Base-by-base conservation (phyloP, 2,113 vertebrate species). In the Trematocara unimaculatum region DNA sequence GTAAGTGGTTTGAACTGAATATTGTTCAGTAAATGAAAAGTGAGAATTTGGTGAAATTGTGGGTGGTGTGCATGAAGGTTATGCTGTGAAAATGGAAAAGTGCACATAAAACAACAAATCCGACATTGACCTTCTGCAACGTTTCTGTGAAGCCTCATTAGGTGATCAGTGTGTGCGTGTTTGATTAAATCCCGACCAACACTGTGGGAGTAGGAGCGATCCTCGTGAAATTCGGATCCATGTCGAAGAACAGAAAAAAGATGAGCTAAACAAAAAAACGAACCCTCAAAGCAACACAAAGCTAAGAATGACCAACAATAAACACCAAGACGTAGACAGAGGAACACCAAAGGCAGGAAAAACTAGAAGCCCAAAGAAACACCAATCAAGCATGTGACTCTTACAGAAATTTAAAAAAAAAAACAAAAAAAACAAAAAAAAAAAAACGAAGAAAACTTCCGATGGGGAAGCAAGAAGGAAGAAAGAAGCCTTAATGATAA, bases 401-500 rank as follows among this genome's bases (percentile, higher is more conserved):
- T 35, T 62, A 62, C 31, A n/a, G 17, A n/a, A 10, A 62, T 60
- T 17, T 0, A 5, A 13, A 12, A 11, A n/a, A 5, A 31, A 5
- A 29, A 29, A 4, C 4, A 31, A 31, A 31, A 45, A 33, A 7
- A 26, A 26, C 23, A 23, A 3, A 4, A 33, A 33, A 6, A 26
- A 26, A 47, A 7, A 7, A 3, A 1, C 0, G 0, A 64, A 64
- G 17, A 38, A 35, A n/a, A 64, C 33, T 2, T 38, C 35, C 0
- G 7, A 70, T 42, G 18, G 35, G 62, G 53, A 79, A 86, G 78
- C 31, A 54, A 54, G 67, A 72, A 67, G 58, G 56, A 83, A 26
- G 74, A 77, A 90, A 83, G 84, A 58, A 88, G 90, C 56, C 53
- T 47, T 88, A 42, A 23, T 85, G 86, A 89, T 88, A 84, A 87